Conservation (phyloP, 2,888 invertebrate species). For the Pseudolycoriella hygida region DNA sequence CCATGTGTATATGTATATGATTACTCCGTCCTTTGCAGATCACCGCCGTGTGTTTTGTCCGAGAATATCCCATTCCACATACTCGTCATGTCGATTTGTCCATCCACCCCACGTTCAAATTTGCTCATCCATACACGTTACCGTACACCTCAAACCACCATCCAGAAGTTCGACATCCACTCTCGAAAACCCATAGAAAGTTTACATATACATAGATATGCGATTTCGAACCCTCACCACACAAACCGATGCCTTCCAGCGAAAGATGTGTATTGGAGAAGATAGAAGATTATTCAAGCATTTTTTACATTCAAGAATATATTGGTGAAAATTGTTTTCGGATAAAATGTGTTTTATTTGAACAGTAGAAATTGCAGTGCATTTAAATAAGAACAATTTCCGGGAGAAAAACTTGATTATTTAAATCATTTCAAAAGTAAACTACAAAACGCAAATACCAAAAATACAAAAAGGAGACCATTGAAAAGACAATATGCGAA, state of each 20-base stretch:
- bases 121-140: constrained; percentile 5
- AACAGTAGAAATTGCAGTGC: too few relatives aligned
- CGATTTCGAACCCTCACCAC: constrained; percentile 1
- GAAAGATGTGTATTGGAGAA: not conserved
- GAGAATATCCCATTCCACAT: constrained; percentile 2
- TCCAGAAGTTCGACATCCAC: constrained; percentile 2
- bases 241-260: constrained; percentile 1
- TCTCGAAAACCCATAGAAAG: not conserved
- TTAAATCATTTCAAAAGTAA: too few relatives aligned
- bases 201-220: not conserved
- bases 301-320: not conserved
- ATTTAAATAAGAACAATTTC: too few relatives aligned
- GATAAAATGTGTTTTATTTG: too few relatives aligned
- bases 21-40: not conserved
- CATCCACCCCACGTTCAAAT: constrained; percentile 5
- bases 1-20: not conserved
- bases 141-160: not conserved
- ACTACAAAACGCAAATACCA: too few relatives aligned
- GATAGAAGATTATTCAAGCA: not conserved
- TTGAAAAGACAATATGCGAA: too few relatives aligned
- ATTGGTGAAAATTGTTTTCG: too few relatives aligned
- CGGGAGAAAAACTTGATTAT: too few relatives aligned
- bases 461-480: too few relatives aligned
- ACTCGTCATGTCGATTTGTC: constrained; percentile 1
- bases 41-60: constrained; percentile 5